These are phyloP conservation scores for Simalia tracyae DNA, from an alignment of 2,797 vertebrate species.

Conservation along the genomic window DNA sequence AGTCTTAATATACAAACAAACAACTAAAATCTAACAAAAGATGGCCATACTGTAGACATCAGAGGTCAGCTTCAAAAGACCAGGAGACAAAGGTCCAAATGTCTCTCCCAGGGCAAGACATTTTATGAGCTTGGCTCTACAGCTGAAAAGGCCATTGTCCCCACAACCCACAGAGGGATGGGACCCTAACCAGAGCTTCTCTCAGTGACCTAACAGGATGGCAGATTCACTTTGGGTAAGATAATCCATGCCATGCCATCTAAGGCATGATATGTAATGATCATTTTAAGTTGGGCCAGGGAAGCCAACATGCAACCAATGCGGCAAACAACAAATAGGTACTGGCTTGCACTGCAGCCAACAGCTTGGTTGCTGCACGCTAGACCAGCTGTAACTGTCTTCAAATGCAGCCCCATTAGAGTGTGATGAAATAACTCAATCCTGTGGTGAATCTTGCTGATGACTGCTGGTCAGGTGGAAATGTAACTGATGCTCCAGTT, in stretches of 20 bases:
- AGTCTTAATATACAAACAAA: no score
- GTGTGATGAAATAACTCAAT: not conserved
- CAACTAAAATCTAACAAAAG: no score
- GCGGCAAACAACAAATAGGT: not conserved
- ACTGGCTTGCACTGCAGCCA: not conserved
- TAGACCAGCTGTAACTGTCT: not conserved
- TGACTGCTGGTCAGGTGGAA: not conserved
- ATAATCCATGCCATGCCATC: not conserved
- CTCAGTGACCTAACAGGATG: not conserved
- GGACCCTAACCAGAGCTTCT: not conserved
- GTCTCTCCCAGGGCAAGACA: not conserved
- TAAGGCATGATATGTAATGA: not conserved
- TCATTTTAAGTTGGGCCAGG: not conserved
- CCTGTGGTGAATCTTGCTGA: not conserved
- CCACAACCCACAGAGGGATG: not conserved
- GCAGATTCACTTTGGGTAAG: not conserved
- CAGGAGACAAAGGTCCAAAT: not conserved
- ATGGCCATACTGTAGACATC: no score
- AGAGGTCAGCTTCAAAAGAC: no score
- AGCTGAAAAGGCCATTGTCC: not conserved
- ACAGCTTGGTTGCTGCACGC: not conserved
- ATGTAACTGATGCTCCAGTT: not conserved
- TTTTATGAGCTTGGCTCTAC: not conserved
- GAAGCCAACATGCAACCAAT: not conserved
- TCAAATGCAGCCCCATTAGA: not conserved